Evolutionary conservation across 2,888 invertebrate species (phyloP).

Genomic region (Sphaerophoria taeniata): DNA sequence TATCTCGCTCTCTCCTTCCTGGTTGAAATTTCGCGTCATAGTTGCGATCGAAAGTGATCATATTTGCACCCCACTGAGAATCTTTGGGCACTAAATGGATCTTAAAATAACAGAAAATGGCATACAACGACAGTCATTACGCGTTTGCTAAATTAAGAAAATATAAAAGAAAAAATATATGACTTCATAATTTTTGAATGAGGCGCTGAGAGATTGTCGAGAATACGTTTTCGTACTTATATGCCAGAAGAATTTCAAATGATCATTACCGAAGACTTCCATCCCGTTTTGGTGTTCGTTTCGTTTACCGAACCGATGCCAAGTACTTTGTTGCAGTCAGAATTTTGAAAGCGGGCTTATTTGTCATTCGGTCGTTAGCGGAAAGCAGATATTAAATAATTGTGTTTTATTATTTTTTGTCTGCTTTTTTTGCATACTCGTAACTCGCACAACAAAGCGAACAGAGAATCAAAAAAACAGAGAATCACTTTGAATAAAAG

Average conservation of each 20-base stretch:
- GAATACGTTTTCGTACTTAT: conserved; percentile 18
- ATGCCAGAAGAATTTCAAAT: conserved; percentile 57
- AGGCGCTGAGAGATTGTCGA: conserved; percentile 26
- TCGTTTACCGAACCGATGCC: conserved; percentile 47
- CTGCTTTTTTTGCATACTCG: conserved; percentile 21
- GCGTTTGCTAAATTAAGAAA: conserved; percentile 32
- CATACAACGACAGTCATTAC: conserved; percentile 10
- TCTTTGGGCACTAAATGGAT: conserved; percentile 14
- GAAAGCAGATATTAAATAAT: conserved; percentile 67
- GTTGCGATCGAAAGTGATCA: conserved; percentile 20
- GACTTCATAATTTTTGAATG: conserved; percentile 42
- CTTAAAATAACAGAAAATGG: conserved; percentile 29
- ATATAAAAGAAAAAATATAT: neutral
- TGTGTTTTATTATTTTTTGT: conserved; percentile 51
- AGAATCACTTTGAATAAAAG: conserved; percentile 36
- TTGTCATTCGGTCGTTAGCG: conserved; percentile 52
- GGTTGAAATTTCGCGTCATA: neutral
- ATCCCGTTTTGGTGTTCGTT: neutral
- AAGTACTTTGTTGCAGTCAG: conserved; percentile 38
- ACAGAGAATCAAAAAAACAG: conserved; percentile 24
- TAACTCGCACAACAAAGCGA: neutral
- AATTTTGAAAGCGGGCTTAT: conserved; percentile 5
- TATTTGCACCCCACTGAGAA: neutral
- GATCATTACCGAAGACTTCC: conserved; percentile 45
- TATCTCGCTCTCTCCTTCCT: neutral